phyloP scores from a whole-genome alignment of 2,888 invertebrate species.

The Cyaniris semiargus region DNA sequence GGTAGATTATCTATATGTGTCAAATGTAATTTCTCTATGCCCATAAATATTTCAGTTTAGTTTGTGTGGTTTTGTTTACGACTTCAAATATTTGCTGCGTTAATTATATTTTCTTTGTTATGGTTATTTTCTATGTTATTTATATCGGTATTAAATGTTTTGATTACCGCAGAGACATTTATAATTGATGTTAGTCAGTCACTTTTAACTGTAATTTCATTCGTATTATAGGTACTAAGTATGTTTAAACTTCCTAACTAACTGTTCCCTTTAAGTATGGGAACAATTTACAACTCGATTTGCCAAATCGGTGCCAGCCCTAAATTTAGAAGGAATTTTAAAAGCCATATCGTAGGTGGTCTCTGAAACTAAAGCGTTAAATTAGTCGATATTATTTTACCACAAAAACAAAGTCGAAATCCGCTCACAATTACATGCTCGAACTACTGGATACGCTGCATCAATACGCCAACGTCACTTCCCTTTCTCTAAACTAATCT shows the following conservation, averaged over 20 bases:
- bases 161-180: not conserved
- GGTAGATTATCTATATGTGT: conserved; percentile 23
- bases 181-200: not conserved
- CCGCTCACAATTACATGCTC: conserved; percentile 59
- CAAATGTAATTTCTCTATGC: conserved; percentile 24
- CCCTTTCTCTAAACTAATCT: conserved; percentile 48
- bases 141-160: not conserved
- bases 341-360: conserved; percentile 36
- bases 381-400: conserved; percentile 43
- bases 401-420: conserved; percentile 57
- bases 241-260: not conserved
- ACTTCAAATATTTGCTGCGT: conserved; percentile 8
- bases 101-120: conserved; percentile 21
- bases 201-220: not conserved
- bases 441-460: conserved; percentile 51
- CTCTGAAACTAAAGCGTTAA: conserved; percentile 32
- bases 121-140: not conserved
- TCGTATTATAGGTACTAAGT: not conserved
- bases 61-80: conserved; percentile 19
- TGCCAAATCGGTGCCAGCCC: conserved; percentile 11
- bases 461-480: conserved; percentile 62
- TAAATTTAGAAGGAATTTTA: conserved; percentile 17
- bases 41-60: conserved; percentile 13
- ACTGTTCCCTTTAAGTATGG: not conserved
- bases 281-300: not conserved